These are phyloP conservation scores for Hydropsyche tenuis DNA, from an alignment of 1,140 invertebrate species.

Conservation along the genomic window DNA sequence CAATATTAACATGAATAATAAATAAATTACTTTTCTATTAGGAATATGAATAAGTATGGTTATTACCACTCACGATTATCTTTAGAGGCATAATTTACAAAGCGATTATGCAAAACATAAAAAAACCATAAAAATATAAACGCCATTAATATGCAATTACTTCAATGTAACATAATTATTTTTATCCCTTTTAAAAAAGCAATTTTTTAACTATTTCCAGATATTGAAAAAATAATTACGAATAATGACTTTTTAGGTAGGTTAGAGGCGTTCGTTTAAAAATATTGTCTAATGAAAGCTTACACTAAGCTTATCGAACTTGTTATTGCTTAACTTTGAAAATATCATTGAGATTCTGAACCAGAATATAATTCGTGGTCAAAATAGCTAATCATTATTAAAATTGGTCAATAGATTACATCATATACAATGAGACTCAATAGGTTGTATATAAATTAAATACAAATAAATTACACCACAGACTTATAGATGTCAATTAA, in stretches of 20 bases:
- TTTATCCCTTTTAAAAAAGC: background rate
- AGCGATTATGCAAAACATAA: background rate
- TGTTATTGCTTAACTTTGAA: background rate
- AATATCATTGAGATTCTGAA: constrained; percentile 17
- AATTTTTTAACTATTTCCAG: too few species aligned
- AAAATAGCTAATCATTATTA: too few species aligned
- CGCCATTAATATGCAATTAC: background rate
- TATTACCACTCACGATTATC: constrained; percentile 9
- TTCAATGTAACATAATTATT: too few species aligned
- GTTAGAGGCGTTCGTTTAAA: background rate
- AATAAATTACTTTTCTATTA: constrained; percentile 24
- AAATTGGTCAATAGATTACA: too few species aligned
- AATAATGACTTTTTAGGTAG: too few species aligned
- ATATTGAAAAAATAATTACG: too few species aligned
- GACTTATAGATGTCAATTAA: too few species aligned
- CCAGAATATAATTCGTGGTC: too few species aligned
- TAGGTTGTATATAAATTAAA: too few species aligned
- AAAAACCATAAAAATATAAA: background rate
- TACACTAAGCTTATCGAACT: background rate
- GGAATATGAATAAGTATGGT: constrained; percentile 24
- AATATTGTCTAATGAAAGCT: background rate
- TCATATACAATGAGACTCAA: too few species aligned
- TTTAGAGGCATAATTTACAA: constrained; percentile 8
- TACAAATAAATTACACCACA: too few species aligned
- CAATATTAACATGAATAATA: constrained; percentile 10